Evolutionary conservation across 2,113 vertebrate species (phyloP), one percentile per base, ranked within the genome.

Genomic region (Poeciliopsis prolifica): DNA sequence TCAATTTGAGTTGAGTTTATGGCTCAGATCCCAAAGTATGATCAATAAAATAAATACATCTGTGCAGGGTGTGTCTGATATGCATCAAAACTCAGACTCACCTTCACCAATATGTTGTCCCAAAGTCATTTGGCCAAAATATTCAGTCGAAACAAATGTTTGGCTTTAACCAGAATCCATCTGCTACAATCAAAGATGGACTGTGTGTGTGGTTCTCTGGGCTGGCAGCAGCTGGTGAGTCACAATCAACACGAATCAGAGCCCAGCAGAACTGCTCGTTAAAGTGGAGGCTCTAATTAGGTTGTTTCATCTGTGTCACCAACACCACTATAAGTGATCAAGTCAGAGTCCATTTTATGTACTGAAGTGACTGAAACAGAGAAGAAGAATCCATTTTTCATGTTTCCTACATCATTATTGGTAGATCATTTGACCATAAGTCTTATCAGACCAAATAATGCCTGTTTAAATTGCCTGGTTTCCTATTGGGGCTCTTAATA

Each of bases 201-300:
- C 58, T 37, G 44, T 54, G 78, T 79, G 65, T 85, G 80, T 86
- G 83, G 68, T 82, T 78, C 72, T 85, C 65, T 74, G 80, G 70
- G 61, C 71, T 79, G 42, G 82, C 83, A 87, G 85, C 81, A 89
- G 80, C 78, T 81, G 81, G 79, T 91, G 87, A 91, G 74, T 91
- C 90, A 87, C 58, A 78, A 68, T 77, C 84, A 79, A 78, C 82
- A 84, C 37, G 63, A 71, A 68, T 51, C 65, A 64, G 80, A 78
- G 75, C 72, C 82, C 71, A 28, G 71, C 80, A 77, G 63, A 92
- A 90, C 77, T 65, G 80, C 88, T 90, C 69, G 86, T 92, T 93
- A 91, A 89, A 90, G 72, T 48, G 24, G 77, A 91, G 78, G 81
- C 83, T 69, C 75, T 90, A 87, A 91, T 93, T 90, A 91, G 86